Base-by-base conservation (phyloP, 2,888 invertebrate species). In the Villa cingulata region DNA sequence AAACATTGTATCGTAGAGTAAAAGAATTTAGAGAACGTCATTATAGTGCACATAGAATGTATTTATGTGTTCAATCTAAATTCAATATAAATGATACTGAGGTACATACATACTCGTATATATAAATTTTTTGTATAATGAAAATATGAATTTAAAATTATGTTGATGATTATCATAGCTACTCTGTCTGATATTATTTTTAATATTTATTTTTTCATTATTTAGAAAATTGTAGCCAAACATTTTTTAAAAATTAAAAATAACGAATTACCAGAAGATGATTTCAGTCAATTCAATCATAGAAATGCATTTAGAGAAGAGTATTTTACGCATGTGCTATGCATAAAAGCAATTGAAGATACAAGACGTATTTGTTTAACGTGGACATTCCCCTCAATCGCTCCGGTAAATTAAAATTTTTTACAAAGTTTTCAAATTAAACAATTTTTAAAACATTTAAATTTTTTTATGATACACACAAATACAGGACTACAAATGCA, bases 21-120 rank as follows among this genome's bases (percentile, higher is more conserved):
- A 80, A 83, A 55, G 74, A 79, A 50, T 89, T 88, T 61, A 70
- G 83, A 43, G 72, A 73, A 60, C 70, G 79, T 23, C 82, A 86
- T 65, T 90, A 89, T 62, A 84, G 85, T 34, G 85, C 86, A 9
- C 80, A 87, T 57, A 74, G 83, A 57, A 89, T 89, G 87, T 87
- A 83, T 4, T 65, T 89, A 5, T 81, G 83, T 34, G 75, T 87
- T 18, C 85, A 86, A 71, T 80, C 79, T 48, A 52, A 51, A 15
- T 29, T 47, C 7, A 42, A 51, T 16, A 19, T 54, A 10, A 53
- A 53, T 43, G 43, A 45, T 4, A 20, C 54, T 20, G 52, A 55
- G 43, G 48, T 48, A 27, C 5, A 10, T 9, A 17, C n/a, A 17
- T n/a, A 12, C 12, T 32, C 4, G 12, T 9, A 27, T 27, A 27